Evolutionary conservation across 2,113 vertebrate genomes (phyloP), one percentile per base, ranked within the genome.

Genomic region (Pelecanoides urinatrix): DNA sequence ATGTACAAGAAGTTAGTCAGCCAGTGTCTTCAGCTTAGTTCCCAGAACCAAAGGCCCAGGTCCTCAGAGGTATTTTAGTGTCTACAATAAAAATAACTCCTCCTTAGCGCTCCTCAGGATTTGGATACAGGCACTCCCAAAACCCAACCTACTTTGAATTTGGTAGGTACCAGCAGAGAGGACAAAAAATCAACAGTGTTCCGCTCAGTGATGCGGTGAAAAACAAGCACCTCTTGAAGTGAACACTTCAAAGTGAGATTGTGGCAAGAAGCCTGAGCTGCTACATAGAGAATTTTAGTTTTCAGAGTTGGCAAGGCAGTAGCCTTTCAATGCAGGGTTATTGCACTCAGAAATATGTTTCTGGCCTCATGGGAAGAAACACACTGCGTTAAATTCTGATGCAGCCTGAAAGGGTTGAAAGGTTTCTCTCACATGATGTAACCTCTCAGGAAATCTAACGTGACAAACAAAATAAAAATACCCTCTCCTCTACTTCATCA

Each of bases 391-490:
- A 96, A 94, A 94, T 90, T 91, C 91, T 95, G 66, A 86, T 87
- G 77, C 71, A 91, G 74, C 77, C 75, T 85, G 80, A 81, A 96
- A 80, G 36, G 66, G 27, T 84, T 94, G 73, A 94, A 93, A 94
- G 61, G 65, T 72, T 86, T 81, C 91, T 95, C 95, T 95, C 96
- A 78, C 36, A 66, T 82, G 45, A 63, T 80, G 40, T 40, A 93
- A 78, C 27, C 50, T 84, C 62, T 92, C 58, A 95, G 89, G 84
- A 95, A 96, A 96, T 79, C 36, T 65, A 70, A 65, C 49, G 70
- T 88, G 70, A 88, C 50, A 95, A 95, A 94, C 65, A 92, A 91
- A 93, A 93, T 40, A 53, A 90, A 95, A 96, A 90, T 63, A 80
- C 21, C 14, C 22, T 79, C 58, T 89, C 22, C 13, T 78, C 50